Evolutionary conservation across 2,113 vertebrate genomes (phyloP).

Genomic region (Psilopogon haemacephalus): DNA sequence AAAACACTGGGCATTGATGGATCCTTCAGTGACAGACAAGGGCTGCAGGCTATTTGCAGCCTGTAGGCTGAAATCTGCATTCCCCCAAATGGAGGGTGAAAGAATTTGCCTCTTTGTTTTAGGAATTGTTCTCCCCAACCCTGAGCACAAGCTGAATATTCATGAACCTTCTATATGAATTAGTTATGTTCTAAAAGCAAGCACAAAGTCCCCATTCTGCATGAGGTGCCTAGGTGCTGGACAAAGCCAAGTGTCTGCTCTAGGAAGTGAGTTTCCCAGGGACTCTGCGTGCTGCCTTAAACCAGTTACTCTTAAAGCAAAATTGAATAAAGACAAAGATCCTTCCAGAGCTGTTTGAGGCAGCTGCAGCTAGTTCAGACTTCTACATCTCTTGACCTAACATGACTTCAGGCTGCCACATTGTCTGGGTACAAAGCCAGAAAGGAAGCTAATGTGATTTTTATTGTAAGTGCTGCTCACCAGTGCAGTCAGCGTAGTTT

Average conservation of each 20-base stretch:
- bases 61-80: not conserved
- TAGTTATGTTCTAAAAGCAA: constrained; percentile 46
- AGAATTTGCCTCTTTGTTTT: constrained; percentile 60
- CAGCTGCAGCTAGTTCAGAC: constrained; percentile 58
- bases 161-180: constrained; percentile 49
- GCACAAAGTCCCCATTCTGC: constrained; percentile 43
- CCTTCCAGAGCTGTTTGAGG: constrained; percentile 40
- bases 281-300: constrained; percentile 36
- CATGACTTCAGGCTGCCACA: constrained; percentile 34
- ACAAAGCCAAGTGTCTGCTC: constrained; percentile 41
- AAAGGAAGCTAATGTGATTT: not conserved
- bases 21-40: not conserved
- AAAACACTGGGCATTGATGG: not conserved
- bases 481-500: constrained; percentile 54
- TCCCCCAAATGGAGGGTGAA: constrained; percentile 27
- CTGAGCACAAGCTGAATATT: constrained; percentile 47
- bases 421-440: not conserved
- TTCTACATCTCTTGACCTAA: constrained; percentile 55
- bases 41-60: not conserved
- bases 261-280: constrained; percentile 57
- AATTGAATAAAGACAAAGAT: constrained; percentile 55
- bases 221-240: not conserved
- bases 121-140: constrained; percentile 8
- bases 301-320: constrained; percentile 59
- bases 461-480: constrained; percentile 43